Percentiles rank a stretch among this genome's conserved stretches.
phyloP scores from a whole-genome alignment of 2,888 invertebrate species.

The Drosophila birchii region DNA sequence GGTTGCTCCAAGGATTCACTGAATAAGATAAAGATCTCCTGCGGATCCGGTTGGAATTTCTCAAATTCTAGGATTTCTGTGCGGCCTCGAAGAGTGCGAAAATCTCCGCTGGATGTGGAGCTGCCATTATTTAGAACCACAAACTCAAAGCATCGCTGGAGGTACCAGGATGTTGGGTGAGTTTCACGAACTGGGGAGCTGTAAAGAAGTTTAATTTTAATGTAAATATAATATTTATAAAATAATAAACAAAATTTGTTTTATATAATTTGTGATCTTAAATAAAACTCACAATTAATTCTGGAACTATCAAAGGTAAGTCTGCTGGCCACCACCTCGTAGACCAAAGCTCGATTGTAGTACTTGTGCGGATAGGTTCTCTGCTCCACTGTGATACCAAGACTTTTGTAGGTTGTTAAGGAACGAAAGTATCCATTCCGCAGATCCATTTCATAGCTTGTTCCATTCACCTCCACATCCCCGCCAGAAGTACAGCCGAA shows the following conservation, averaged over 20 bases:
- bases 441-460: constrained; percentile 60
- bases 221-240: no score
- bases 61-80: constrained; percentile 78
- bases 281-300: constrained; percentile 36
- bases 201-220: no score
- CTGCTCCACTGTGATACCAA: constrained; percentile 63
- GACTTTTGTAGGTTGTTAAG: constrained; percentile 20
- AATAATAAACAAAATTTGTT: no score
- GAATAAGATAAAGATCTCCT: constrained; percentile 71
- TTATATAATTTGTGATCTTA: neutral
- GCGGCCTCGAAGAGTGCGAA: constrained; percentile 63
- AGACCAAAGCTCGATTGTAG: constrained; percentile 84
- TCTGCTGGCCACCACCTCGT: constrained; percentile 74
- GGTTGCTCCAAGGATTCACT: constrained; percentile 73
- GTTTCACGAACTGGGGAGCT: constrained; percentile 56
- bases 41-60: constrained; percentile 68
- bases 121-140: constrained; percentile 51
- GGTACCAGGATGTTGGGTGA: constrained; percentile 61
- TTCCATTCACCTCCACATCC: constrained; percentile 41
- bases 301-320: neutral
- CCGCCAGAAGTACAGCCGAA: constrained; percentile 53
- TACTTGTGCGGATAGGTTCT: constrained; percentile 84
- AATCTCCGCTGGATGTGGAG: constrained; percentile 39
- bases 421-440: constrained; percentile 64
- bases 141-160: constrained; percentile 67